Evolutionary conservation across 2,113 vertebrate species (phyloP), one percentile per base, ranked within the genome.

Genomic region (Otis tarda): DNA sequence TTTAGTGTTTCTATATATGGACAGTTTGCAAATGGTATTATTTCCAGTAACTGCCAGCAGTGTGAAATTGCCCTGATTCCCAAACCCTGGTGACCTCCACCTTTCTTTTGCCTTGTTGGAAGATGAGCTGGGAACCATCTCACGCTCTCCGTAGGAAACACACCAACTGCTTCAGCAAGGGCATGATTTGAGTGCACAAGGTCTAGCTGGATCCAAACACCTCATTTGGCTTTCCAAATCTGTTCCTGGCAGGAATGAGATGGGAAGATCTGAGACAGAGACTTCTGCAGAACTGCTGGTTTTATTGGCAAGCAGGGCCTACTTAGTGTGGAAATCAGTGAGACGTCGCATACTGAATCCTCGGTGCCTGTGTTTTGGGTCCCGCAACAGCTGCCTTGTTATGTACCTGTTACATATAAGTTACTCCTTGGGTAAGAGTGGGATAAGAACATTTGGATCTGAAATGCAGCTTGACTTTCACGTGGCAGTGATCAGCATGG

Each of bases 341-440:
- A 49, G 64, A 12, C 0, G 0, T 16, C 25, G 37, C 25, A 7
- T 30, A 7, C 16, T 10, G n/a, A 67, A 30, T 35, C 25, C 33
- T 41, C 35, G 3, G 0, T 27, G 49, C 31, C 63, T 59, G 17
- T 1, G 7, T 50, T 37, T 41, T 27, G 47, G 35, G 3, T 2
- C 37, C 14, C 18, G 67, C 12, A 30, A 5, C 27, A 15, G 39
- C 33, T 79, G 49, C 41, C 35, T 31, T 41, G 9, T 52, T 39
- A 16, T 1, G 5, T 64, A 68, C 24, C 17, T 68, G 23, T 45
- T 15, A 9, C 0, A 0, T 19, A 0, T 10, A 20, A 37, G 13
- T 52, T 87, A 37, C 15, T 69, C 52, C 45, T 21, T 31, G 4
- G 30, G 39, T n/a, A 49, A 60, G 28, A 43, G 24, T 4, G 35